Evolutionary conservation across 2,888 invertebrate genomes (phyloP), one percentile per base, ranked within the genome.

Genomic region (Lasioglossum marginatum): DNA sequence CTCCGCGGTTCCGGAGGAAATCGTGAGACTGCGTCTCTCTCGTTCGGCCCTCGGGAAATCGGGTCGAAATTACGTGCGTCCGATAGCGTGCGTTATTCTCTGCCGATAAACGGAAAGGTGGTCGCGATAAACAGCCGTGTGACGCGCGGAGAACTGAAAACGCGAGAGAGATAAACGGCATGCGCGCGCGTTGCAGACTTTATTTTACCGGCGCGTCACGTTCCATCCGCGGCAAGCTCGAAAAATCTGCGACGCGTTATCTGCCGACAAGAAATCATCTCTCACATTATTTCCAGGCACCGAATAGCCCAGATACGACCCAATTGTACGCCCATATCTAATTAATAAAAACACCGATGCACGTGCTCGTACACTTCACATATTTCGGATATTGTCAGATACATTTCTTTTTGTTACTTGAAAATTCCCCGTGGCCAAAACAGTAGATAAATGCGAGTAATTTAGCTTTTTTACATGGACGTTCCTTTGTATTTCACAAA

Each of bases 101-200:
- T 84, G 70, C 74, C 78, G 84, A 84, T 84, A 84, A 84, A 78
- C 78, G 84, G 66, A 78, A 84, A 84, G 78, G 84, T 84, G 74
- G 68, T 43, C n/a, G 70, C 74, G 84, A 84, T 84, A 84, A 84
- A 74, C 68, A 84, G 78, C 77, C 78, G 78, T 71, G 84, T 84
- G 84, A 84, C 85, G 85, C 78, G 85, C 27, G 84, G 73, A 76
- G 73, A 45, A 63, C n/a, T 37, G 52, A 60, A 78, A 83, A 84
- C 78, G 78, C 73, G 72, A 68, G 72, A 77, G 85, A 78, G 84
- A 84, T 84, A 84, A 84, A 84, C 84, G 84, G 40, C 45, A 45
- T 60, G 77, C 83, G 77, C 27, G n/a, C 27, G 4, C 60, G 27
- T 31, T 23, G 77, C 70, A 84, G 84, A 78, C 85, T 84, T 84